Base-by-base conservation (phyloP, 2,113 vertebrate genomes). In the Chionomys nivalis region DNA sequence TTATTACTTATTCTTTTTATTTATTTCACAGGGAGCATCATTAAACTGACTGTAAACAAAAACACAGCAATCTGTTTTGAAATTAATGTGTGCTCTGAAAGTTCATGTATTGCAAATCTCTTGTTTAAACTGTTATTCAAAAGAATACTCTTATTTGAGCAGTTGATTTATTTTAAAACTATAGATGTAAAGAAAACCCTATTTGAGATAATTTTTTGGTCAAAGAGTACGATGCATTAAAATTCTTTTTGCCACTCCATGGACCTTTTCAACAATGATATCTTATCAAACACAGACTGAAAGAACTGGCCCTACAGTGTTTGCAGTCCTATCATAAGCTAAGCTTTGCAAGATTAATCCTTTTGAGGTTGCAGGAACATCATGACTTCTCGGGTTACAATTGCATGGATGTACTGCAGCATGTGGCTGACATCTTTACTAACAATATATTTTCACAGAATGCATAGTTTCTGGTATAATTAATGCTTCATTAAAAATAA, bases 11-110 rank as follows among this genome's bases (percentile, higher is more conserved):
- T 39, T 81, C 19, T 65, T 93, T 55, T 26, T 23, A 24, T 33
- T 93, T 91, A 12, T 95, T 92, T 87, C 31, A 49, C 81, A 66
- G 58, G 93, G 89, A 91, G 47, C 16, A 82, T 72, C 55, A 72
- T 52, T 28, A 55, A 55, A 87, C 21, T 61, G 91, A 91, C 81
- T 49, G 3, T 73, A 65, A 52, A n/a, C 13, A 92, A 75, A 75
- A 87, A 63, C 47, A 21, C 9, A 79, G 31, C 23, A 75, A 21
- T 87, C 47, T 94, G 24, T 14, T 94, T 75, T 66, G 55, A 94
- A 83, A 79, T 39, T 76, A 23, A 91, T 79, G 31, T 1, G 75
- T 28, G 24, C 47, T 68, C 36, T 21, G 58, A 58, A 58, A 66
- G 2, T 63, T 66, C 21, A 5, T 42, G 16, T 72, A 66, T 19